Conservation (phyloP, 2,888 invertebrate species). For the Sarcophaga caerulescens region DNA sequence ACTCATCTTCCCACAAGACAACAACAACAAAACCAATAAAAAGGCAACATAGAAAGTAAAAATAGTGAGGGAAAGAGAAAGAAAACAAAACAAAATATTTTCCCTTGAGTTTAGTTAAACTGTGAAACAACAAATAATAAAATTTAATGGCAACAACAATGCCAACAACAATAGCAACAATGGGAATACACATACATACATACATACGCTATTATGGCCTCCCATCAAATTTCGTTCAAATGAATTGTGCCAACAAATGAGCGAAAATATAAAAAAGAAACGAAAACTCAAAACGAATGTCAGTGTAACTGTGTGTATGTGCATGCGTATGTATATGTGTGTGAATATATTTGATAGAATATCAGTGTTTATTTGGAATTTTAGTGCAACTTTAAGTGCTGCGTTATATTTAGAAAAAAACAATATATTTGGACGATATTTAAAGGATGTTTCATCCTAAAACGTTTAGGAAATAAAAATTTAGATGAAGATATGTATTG, state of each 20-base stretch:
- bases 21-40: neutral
- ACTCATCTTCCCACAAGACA: neutral
- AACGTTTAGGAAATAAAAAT: neutral
- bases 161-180: neutral
- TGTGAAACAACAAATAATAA: neutral
- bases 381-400: neutral
- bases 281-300: too few relatives aligned
- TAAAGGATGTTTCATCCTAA: neutral
- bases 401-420: neutral
- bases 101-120: neutral
- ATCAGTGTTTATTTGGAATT: neutral
- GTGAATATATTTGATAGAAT: neutral
- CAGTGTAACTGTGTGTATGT: neutral
- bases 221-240: slow-evolving; percentile 16
- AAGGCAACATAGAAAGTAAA: neutral
- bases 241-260: slow-evolving; percentile 1
- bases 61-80: neutral
- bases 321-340: neutral
- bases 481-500: too few relatives aligned
- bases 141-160: neutral
- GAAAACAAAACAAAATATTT: neutral
- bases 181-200: too few relatives aligned
- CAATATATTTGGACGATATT: neutral
- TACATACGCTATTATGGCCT: neutral
- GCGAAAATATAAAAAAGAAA: neutral